A percentile compares a stretch with the other conserved stretches of the same genome.
phyloP scores from a whole-genome alignment of 1,140 invertebrate species.

The Lethrus apterus region DNA sequence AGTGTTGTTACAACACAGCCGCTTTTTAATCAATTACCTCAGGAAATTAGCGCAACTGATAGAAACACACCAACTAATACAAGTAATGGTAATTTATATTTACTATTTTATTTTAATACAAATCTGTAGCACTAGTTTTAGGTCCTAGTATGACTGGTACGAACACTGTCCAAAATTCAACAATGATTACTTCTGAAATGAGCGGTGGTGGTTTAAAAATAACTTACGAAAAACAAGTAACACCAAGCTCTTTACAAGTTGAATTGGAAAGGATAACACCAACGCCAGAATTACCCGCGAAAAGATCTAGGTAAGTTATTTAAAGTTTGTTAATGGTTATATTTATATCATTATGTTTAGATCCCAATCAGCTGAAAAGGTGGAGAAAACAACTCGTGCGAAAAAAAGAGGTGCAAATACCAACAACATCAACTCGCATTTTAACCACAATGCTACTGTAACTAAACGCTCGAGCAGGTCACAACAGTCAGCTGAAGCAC shows the following conservation, averaged over 20 bases:
- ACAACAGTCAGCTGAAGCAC: slow-evolving; percentile 17
- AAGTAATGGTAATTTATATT: slow-evolving; percentile 1
- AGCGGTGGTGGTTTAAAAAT: slow-evolving; percentile 45
- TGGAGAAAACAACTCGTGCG: slow-evolving; percentile 29
- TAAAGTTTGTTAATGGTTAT: not conserved
- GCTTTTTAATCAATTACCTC: slow-evolving; percentile 12
- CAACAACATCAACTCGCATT: slow-evolving; percentile 16
- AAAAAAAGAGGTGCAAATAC: slow-evolving; percentile 32
- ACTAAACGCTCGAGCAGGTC: slow-evolving; percentile 24
- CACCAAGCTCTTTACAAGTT: slow-evolving; percentile 12
- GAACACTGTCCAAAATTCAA: slow-evolving; percentile 20
- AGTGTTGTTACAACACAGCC: slow-evolving; percentile 16
- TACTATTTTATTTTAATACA: not conserved
- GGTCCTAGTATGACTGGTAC: slow-evolving; percentile 25
- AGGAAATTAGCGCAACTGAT: slow-evolving; percentile 9
- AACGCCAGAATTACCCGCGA: slow-evolving; percentile 35
- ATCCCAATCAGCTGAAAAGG: slow-evolving; percentile 38
- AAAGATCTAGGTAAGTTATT: slow-evolving; percentile 42
- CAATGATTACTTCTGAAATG: slow-evolving; percentile 36
- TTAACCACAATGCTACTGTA: slow-evolving; percentile 13
- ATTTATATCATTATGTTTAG: slow-evolving; percentile 18
- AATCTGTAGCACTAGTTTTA: not conserved
- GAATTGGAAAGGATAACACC: slow-evolving; percentile 34
- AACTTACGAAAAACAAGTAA: slow-evolving; percentile 45
- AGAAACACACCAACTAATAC: slow-evolving; percentile 7